These are phyloP conservation scores for Arbacia lixula DNA, from an alignment of 53 echinoderm and acorn worm genomes.

Conservation along the genomic window DNA sequence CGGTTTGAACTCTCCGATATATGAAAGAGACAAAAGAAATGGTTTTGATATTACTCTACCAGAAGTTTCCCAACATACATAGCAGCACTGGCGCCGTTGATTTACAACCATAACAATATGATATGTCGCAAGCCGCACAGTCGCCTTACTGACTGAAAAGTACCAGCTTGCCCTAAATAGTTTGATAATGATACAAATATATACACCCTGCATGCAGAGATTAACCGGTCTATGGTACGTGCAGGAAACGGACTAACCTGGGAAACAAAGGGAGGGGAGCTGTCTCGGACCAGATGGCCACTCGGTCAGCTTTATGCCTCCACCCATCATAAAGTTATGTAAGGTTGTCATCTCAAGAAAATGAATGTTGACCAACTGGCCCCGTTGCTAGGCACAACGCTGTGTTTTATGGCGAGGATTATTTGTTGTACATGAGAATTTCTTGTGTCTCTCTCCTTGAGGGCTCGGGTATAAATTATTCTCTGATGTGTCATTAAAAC, in stretches of 20 bases:
- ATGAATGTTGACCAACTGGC: constrained; percentile 55
- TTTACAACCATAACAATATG: constrained; percentile 47
- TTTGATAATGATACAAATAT: constrained; percentile 2
- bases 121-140: too few species aligned
- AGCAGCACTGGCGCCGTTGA: not conserved
- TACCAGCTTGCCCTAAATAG: constrained; percentile 30
- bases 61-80: constrained; percentile 11
- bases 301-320: not conserved
- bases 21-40: constrained; percentile 23
- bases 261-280: constrained; percentile 17
- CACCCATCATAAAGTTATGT: constrained; percentile 54
- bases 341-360: constrained; percentile 35
- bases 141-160: too few species aligned
- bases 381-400: constrained; percentile 18
- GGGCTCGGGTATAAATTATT: too few species aligned
- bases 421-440: too few species aligned
- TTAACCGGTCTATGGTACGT: not conserved
- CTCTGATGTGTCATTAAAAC: too few species aligned
- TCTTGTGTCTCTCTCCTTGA: too few species aligned
- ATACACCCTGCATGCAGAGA: not conserved
- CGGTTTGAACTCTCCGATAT: constrained; percentile 34
- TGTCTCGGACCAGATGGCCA: constrained; percentile 38
- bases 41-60: constrained; percentile 34
- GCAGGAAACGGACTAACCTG: not conserved
- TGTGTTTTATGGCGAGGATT: too few species aligned